These are phyloP conservation scores for Aphaenogaster ashmeadi DNA, from an alignment of 1,140 invertebrate species.

Conservation along the genomic window DNA sequence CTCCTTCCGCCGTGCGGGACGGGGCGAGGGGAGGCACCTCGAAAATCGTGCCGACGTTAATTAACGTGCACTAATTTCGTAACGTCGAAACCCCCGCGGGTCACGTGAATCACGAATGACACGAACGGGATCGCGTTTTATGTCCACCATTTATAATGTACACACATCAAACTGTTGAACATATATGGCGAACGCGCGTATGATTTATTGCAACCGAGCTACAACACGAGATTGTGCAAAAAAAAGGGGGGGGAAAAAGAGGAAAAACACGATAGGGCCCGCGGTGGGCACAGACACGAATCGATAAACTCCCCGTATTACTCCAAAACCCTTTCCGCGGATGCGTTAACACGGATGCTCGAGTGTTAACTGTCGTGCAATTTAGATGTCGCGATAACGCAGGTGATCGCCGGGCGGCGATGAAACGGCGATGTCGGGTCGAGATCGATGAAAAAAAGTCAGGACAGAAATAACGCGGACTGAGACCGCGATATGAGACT, in stretches of 20 bases:
- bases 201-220: constrained; percentile 54
- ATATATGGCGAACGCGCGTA: constrained; percentile 36
- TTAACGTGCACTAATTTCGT: constrained; percentile 55
- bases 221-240: constrained; percentile 42
- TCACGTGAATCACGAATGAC: constrained; percentile 51
- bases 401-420: neutral
- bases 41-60: constrained; percentile 50
- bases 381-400: neutral
- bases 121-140: constrained; percentile 43
- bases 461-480: neutral
- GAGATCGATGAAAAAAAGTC: neutral
- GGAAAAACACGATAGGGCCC: neutral
- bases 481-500: neutral
- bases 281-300: constrained; percentile 4
- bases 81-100: constrained; percentile 21
- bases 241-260: neutral
- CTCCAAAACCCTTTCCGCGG: constrained; percentile 14
- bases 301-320: constrained; percentile 16
- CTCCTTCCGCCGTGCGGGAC: neutral
- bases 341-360: neutral
- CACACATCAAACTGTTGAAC: constrained; percentile 58
- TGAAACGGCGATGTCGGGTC: neutral
- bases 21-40: neutral
- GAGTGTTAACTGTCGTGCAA: neutral
- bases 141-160: constrained; percentile 46